Conservation (phyloP, 2,888 invertebrate genomes). For the Nemurella pictetii region DNA sequence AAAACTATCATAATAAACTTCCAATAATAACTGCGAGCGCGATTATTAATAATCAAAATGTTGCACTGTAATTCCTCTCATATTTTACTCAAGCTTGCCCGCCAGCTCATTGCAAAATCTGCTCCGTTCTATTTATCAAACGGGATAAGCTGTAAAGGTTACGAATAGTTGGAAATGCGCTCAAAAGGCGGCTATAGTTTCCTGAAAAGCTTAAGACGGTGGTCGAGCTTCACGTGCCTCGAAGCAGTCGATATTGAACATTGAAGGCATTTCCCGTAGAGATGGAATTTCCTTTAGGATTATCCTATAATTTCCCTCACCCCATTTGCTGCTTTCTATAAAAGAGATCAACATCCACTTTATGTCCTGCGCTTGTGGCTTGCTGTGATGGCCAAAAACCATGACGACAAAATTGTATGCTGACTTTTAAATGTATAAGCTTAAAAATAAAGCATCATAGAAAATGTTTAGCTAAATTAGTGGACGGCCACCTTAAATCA, state of each 20-base stretch:
- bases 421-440: too few relatives aligned
- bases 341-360: neutral
- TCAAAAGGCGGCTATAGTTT: neutral
- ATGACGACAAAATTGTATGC: too few relatives aligned
- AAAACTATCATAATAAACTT: neutral
- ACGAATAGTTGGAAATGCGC: neutral
- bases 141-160: neutral
- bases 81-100: neutral
- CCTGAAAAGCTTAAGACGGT: neutral
- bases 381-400: neutral
- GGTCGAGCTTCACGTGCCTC: neutral
- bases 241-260: neutral
- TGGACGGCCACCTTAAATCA: too few relatives aligned
- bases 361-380: neutral
- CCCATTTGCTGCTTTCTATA: neutral
- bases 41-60: neutral
- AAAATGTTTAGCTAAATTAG: too few relatives aligned
- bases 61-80: neutral
- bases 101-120: neutral
- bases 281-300: neutral
- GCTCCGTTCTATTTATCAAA: neutral
- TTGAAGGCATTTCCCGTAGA: neutral
- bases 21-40: too few relatives aligned
- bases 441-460: too few relatives aligned
- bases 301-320: constrained; percentile 1